Percentiles rank a stretch among this genome's conserved stretches.
phyloP scores from a whole-genome alignment of 2,113 vertebrate species.

The Poeciliopsis prolifica region DNA sequence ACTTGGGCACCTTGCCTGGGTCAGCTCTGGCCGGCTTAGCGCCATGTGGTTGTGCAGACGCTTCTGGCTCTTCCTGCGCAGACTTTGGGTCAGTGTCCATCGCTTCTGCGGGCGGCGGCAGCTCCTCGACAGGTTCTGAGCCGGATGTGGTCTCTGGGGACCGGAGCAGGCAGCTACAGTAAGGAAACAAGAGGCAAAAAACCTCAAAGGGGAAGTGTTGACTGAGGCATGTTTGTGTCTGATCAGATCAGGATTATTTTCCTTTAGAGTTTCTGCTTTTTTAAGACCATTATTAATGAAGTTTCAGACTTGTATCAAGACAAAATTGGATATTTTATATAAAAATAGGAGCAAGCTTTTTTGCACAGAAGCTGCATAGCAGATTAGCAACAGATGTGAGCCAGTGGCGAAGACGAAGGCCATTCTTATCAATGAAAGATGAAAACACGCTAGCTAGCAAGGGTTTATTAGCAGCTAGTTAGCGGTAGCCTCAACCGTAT shows the following conservation, averaged over 20 bases:
- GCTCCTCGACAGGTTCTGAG: conserved; percentile 39
- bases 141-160: conserved; percentile 47
- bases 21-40: conserved; percentile 55
- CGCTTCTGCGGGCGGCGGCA: conserved; percentile 14
- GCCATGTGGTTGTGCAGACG: conserved; percentile 15
- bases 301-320: no score
- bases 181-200: not conserved
- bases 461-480: no score
- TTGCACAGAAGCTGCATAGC: no score
- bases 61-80: conserved; percentile 19
- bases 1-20: conserved; percentile 79
- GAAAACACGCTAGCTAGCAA: no score
- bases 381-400: no score
- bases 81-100: conserved; percentile 7
- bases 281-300: no score
- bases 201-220: not conserved
- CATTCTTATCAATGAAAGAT: no score
- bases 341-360: no score
- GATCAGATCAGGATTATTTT: conserved; percentile 10
- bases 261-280: not conserved
- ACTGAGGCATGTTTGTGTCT: not conserved
- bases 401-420: no score
- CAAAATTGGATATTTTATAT: no score
- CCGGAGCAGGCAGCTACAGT: conserved; percentile 70
- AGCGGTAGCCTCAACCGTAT: no score